Conservation (phyloP, 2,113 vertebrate genomes). For the Procavia capensis region DNA sequence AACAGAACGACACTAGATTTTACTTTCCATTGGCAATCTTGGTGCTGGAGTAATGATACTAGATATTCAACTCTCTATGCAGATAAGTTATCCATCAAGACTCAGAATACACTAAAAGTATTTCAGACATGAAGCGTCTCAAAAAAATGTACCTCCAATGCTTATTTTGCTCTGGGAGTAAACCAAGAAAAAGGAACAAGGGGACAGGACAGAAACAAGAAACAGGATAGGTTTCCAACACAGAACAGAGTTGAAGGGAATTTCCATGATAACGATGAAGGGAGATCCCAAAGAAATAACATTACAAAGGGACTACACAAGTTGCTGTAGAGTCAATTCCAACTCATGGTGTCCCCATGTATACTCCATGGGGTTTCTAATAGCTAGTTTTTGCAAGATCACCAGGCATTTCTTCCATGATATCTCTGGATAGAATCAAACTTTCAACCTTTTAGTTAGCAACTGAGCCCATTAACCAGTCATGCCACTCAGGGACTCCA, state of each 20-base stretch:
- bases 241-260: background rate
- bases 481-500: too few species aligned
- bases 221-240: background rate
- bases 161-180: background rate
- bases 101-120: background rate
- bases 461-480: background rate
- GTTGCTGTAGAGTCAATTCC: background rate
- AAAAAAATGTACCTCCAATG: background rate
- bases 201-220: background rate
- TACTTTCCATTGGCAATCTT: background rate
- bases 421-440: background rate
- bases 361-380: background rate
- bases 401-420: background rate
- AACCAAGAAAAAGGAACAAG: slow-evolving; percentile 29
- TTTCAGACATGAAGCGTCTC: background rate
- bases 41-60: background rate
- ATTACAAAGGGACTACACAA: background rate
- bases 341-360: background rate
- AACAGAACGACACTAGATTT: background rate
- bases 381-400: background rate
- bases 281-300: background rate
- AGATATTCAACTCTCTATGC: background rate
- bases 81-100: background rate
- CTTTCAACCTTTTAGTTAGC: background rate
- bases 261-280: background rate